Conservation (phyloP, 2,113 vertebrate genomes). For the Siphamia tubifer region DNA sequence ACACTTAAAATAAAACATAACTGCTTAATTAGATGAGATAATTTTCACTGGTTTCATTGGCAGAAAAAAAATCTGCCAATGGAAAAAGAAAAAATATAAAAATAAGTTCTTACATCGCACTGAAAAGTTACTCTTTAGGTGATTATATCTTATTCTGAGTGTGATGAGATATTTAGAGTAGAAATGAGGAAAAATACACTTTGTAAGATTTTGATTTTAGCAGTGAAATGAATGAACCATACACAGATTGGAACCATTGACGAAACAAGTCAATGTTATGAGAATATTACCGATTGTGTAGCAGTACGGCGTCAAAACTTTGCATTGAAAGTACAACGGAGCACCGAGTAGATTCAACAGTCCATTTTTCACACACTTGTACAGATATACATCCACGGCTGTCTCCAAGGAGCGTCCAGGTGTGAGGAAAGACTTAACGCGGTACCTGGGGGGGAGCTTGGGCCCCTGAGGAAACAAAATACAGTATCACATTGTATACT, state of each 20-base stretch:
- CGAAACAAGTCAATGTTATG: neutral
- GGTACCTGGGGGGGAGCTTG: conserved; percentile 80
- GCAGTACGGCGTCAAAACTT: conserved; percentile 86
- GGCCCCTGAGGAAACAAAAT: conserved; percentile 77
- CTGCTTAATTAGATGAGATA: too few species aligned
- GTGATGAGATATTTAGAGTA: too few species aligned
- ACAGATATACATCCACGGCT: conserved; percentile 77
- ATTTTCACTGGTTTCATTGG: too few species aligned
- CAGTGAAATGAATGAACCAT: too few species aligned
- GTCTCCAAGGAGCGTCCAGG: conserved; percentile 80
- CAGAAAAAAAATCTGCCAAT: too few species aligned
- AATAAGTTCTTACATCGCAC: too few species aligned
- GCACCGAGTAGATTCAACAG: conserved; percentile 85
- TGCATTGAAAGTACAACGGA: conserved; percentile 85
- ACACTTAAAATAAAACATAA: too few species aligned
- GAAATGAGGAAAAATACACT: too few species aligned
- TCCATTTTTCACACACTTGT: conserved; percentile 81
- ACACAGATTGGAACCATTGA: neutral
- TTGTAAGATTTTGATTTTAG: too few species aligned
- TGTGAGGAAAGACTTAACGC: conserved; percentile 80
- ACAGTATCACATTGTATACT: neutral
- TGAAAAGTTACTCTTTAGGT: too few species aligned
- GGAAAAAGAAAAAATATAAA: too few species aligned
- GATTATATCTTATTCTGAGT: too few species aligned
- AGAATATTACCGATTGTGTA: conserved; percentile 84